These are phyloP conservation scores for Gracilinanus agilis DNA, from an alignment of 2,113 vertebrate species.

Conservation along the genomic window DNA sequence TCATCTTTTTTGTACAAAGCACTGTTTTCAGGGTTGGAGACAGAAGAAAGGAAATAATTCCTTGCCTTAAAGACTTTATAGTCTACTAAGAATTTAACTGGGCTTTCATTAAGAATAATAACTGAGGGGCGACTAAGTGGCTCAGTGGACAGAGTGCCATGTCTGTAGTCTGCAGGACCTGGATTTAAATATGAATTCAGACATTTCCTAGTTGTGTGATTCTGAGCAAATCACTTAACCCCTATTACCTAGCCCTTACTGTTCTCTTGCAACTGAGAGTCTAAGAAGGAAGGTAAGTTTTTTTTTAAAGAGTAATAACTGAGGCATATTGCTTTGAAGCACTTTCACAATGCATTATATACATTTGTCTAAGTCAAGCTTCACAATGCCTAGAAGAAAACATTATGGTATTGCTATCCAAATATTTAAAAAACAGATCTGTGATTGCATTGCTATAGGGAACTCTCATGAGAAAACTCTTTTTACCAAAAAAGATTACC, in stretches of 20 bases:
- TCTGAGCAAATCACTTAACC: too few species aligned
- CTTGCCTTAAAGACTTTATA: background rate
- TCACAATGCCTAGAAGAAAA: background rate
- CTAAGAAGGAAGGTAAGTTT: too few species aligned
- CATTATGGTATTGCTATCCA: background rate
- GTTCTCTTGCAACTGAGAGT: too few species aligned
- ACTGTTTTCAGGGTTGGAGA: background rate
- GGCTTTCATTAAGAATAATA: background rate
- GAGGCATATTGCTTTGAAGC: too few species aligned
- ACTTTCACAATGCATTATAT: background rate
- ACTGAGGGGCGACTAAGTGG: background rate
- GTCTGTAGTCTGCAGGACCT: too few species aligned
- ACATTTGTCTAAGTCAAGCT: background rate
- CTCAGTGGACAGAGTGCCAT: too few species aligned
- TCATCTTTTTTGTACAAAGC: background rate
- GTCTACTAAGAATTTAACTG: background rate
- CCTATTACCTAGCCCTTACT: too few species aligned
- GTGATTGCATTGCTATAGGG: background rate
- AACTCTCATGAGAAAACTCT: background rate
- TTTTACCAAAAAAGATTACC: background rate
- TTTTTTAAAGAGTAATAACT: too few species aligned
- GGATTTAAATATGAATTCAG: too few species aligned
- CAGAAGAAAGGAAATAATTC: background rate
- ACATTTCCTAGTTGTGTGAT: too few species aligned
- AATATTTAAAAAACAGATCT: background rate